A percentile compares a stretch with the other conserved stretches of the same genome.
These are phyloP conservation scores for Pao palembangensis DNA, from an alignment of 2,113 vertebrate genomes.

Conservation along the genomic window DNA sequence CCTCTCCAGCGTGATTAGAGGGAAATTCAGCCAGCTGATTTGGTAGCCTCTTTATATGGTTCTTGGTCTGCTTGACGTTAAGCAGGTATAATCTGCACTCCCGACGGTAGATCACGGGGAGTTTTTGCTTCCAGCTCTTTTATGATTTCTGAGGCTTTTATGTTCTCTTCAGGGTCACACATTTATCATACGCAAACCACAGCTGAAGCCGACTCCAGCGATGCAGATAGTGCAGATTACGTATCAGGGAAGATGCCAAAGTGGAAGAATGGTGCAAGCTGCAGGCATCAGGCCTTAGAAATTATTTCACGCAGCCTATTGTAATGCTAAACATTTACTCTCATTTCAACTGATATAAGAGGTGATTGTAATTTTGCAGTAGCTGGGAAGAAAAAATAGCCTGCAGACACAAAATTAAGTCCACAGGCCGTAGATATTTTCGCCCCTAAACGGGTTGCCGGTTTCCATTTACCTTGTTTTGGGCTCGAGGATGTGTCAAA, in stretches of 20 bases:
- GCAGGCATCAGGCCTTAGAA: constrained; percentile 1
- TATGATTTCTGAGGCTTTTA: constrained; percentile 50
- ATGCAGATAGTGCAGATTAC: constrained; percentile 47
- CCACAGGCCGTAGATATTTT: too few species aligned
- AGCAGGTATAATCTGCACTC: constrained; percentile 70
- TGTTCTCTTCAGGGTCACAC: constrained; percentile 45
- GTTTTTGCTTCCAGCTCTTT: constrained; percentile 52
- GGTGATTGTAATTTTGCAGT: background rate
- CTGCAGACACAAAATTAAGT: too few species aligned
- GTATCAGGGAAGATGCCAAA: constrained; percentile 17
- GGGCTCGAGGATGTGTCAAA: constrained; percentile 8
- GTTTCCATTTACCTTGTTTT: background rate
- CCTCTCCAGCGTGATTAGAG: constrained; percentile 42
- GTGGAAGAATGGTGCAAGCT: constrained; percentile 13
- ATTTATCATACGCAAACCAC: constrained; percentile 43
- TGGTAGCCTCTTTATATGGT: constrained; percentile 49
- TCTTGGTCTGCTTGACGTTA: constrained; percentile 57
- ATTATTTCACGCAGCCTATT: background rate
- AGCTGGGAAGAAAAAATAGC: too few species aligned
- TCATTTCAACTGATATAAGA: constrained; percentile 20
- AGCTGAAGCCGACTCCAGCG: constrained; percentile 43
- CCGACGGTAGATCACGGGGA: constrained; percentile 63
- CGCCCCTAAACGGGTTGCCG: too few species aligned
- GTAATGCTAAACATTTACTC: constrained; percentile 24
- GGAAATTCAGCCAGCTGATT: constrained; percentile 49